Conservation (phyloP, 2,888 invertebrate species). For the Bugula neritina region DNA sequence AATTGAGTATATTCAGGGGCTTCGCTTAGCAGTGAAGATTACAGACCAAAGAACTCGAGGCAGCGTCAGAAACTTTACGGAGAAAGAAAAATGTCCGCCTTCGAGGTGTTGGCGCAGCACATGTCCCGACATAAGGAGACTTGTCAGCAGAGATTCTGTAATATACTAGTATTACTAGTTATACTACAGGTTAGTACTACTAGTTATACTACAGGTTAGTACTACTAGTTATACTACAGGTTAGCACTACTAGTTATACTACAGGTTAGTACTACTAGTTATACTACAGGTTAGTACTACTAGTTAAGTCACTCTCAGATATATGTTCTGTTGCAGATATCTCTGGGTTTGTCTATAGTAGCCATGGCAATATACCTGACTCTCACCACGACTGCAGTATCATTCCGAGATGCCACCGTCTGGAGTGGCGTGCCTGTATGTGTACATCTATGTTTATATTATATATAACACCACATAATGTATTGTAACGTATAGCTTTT, state of each 20-base stretch:
- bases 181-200: conserved; percentile 18
- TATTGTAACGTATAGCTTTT: no score
- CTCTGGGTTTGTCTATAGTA: neutral
- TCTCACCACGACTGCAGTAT: neutral
- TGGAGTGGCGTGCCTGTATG: conserved; percentile 24
- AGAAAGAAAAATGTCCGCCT: conserved; percentile 13
- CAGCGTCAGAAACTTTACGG: neutral
- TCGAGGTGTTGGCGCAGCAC: conserved; percentile 10
- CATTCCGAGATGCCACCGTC: conserved; percentile 18
- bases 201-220: no score
- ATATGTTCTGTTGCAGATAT: neutral
- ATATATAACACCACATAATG: no score
- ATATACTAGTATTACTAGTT: conserved; percentile 11
- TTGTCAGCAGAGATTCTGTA: conserved; percentile 26
- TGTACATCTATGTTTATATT: neutral
- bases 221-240: no score
- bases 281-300: no score
- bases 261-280: no score
- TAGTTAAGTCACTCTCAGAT: no score
- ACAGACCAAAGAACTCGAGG: no score
- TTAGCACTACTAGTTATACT: no score
- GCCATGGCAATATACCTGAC: conserved; percentile 15
- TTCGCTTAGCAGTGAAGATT: no score
- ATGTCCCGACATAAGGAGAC: conserved; percentile 10
- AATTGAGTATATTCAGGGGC: no score